Percentiles rank a stretch among this genome's conserved stretches.
Evolutionary conservation across 2,113 vertebrate species (phyloP).

Genomic region (Clarias macrocephalus): DNA sequence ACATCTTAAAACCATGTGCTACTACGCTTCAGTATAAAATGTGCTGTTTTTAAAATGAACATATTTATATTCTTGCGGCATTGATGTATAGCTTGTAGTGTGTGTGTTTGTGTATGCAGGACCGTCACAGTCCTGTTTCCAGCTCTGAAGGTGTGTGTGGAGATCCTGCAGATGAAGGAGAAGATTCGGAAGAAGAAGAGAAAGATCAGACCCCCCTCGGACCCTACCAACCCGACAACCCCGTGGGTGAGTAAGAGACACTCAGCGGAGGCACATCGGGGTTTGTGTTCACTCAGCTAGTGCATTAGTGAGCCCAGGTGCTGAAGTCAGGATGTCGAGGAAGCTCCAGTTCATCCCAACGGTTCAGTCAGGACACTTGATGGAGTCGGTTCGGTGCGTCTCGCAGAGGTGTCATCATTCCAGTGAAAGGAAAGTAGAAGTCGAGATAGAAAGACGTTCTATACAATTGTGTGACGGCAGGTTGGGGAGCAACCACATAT

Average conservation of each 20-base stretch:
- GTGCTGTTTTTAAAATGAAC: not conserved
- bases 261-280: not conserved
- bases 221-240: slow-evolving; percentile 79
- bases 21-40: not conserved
- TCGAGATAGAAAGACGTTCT: not conserved
- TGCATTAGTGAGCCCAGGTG: not conserved
- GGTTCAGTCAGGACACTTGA: not conserved
- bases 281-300: not conserved
- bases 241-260: slow-evolving; percentile 75
- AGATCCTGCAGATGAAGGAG: slow-evolving; percentile 36
- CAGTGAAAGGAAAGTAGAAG: not conserved
- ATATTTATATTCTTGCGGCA: not conserved
- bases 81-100: not conserved
- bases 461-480: not conserved
- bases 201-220: slow-evolving; percentile 61
- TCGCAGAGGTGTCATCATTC: not conserved
- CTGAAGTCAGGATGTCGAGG: not conserved
- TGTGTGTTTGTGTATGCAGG: slow-evolving; percentile 29
- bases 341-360: not conserved
- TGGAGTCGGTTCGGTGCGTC: not conserved
- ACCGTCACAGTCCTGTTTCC: slow-evolving; percentile 38
- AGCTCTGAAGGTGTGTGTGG: slow-evolving; percentile 45
- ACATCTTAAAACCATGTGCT: not conserved
- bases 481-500: not conserved
- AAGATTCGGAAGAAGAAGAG: slow-evolving; percentile 35